Evolutionary conservation across 1,140 invertebrate species (phyloP), one percentile per base, ranked within the genome.

Genomic region (Nylanderia fulva): DNA sequence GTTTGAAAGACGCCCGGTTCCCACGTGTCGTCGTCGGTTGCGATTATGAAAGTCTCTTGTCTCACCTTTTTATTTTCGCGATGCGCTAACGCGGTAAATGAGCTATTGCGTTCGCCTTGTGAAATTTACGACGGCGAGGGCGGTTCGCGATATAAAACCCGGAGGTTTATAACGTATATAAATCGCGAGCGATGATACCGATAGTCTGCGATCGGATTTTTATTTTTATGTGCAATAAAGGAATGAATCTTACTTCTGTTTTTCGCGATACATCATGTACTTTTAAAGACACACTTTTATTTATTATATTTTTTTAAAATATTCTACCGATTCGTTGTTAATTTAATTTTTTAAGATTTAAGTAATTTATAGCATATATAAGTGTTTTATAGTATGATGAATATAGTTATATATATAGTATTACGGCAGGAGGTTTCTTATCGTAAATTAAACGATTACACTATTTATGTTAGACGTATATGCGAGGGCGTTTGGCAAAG

Each of bases 71-170:
- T n/a, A n/a, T n/a, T n/a, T 58, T 29, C 66, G 66, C 77, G 52
- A 66, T 79, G 75, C 42, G 42, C 29, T 66, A 66, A 79, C 58
- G 66, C 36, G 52, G 45, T 82, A 82, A 82, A 58, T 72, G 77
- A 82, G 66, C 66, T 72, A 60, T 82, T 80, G 77, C 77, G 36
- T 27, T 79, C 29, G 60, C 42, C 60, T 79, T 82, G 33, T 27
- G 66, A 71, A 82, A 82, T 82, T 82, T 72, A 82, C 66, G 52
- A 82, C 66, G 52, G 21, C 24, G 5, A 36, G 52, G 11, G 2
- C 27, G 27, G n/a, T 58, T 27, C 7, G 1, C n/a, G 77, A 42
- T 27, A 42, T 82, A 29, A 60, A 82, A 79, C 15, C 24, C 13
- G 36, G 33, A 29, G 13, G 27, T 60, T 82, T 82, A 60, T 18